Evolutionary conservation across 2,797 vertebrate species (phyloP), one percentile per base, ranked within the genome.

Genomic region (Schizopygopsis malacanthus): DNA sequence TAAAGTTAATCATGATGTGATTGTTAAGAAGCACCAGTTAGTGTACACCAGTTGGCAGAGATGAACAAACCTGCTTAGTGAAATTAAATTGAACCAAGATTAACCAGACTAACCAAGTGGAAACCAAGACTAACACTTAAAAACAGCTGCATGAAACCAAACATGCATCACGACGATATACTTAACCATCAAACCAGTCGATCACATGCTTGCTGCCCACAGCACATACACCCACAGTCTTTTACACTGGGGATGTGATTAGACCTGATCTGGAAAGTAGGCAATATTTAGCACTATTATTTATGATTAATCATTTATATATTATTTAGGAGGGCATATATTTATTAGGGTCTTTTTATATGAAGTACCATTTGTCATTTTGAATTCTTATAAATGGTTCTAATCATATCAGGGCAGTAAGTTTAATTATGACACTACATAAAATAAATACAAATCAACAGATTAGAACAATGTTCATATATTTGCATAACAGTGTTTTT

Each of bases 141-240:
- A 71, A 52, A 39, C 33, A 39, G 33, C 65, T 28, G 13, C 1
- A 11, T 63, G 65, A 70, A 70, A 82, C 47, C 18, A 81, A 41
- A 70, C 13, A 22, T 59, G 52, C 11, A 9, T 3, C 11, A 22
- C 28, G 0, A 39, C 25, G 39, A 43, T 63, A 63, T 41, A 39
- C 33, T 52, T 54, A 75, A 13, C 54, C 56, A 50, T 63, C 2
- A 37, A 45, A 56, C 65, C 33, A 70, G 10, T 12, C 20, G 10
- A 83, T 61, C 81, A n/a, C 33, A 37, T 63, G 70, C 37, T 43
- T 37, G 18, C 33, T 45, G 9, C 52, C 13, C 33, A 80, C 78
- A 47, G 13, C 43, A 33, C 43, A 67, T 9, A 3, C 63, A 67
- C 33, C 63, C 63, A 43, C 25, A 15, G n/a, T 43, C 22, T 18